A percentile compares a stretch with the other conserved stretches of the same genome.
Evolutionary conservation across 2,888 invertebrate species (phyloP).

Genomic region (Criorhina ranunculi): DNA sequence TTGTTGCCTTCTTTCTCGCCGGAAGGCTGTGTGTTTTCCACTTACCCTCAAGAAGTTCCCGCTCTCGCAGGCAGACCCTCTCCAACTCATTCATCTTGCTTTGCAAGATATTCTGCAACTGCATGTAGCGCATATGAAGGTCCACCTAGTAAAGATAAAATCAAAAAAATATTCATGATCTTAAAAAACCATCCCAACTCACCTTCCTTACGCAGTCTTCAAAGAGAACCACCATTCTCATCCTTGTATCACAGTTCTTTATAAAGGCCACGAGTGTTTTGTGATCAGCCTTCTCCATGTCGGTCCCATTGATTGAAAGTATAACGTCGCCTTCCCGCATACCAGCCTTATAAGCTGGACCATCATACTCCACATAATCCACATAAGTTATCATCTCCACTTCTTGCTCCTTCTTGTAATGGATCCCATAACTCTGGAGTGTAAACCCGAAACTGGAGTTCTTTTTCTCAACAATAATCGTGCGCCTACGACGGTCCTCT

Average conservation of each 20-base stretch:
- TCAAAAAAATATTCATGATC: background rate
- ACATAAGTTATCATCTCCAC: constrained; percentile 99
- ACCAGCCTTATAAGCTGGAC: constrained; percentile 96
- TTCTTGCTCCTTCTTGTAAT: constrained; percentile 96
- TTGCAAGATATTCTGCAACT: constrained; percentile 93
- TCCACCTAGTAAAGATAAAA: constrained; percentile 86
- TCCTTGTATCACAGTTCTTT: constrained; percentile 93
- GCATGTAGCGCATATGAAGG: constrained; percentile 96
- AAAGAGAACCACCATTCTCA: constrained; percentile 98
- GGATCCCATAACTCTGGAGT: constrained; percentile 98
- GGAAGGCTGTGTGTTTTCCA: constrained; percentile 96
- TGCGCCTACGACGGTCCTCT: constrained; percentile 94
- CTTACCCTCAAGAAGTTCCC: constrained; percentile 92
- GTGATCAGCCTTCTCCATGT: constrained; percentile 98
- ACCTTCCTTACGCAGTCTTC: constrained; percentile 98
- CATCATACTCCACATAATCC: constrained; percentile 96
- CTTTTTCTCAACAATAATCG: constrained; percentile 96
- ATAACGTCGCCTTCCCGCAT: constrained; percentile 99
- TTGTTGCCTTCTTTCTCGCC: constrained; percentile 91
- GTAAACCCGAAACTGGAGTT: constrained; percentile 97
- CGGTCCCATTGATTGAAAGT: constrained; percentile 97
- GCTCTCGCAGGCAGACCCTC: constrained; percentile 91
- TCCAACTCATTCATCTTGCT: constrained; percentile 94
- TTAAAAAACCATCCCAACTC: constrained; percentile 50
- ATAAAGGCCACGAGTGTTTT: constrained; percentile 96